Base-by-base conservation (phyloP, 2,113 vertebrate species). In the Platichthys stellatus region DNA sequence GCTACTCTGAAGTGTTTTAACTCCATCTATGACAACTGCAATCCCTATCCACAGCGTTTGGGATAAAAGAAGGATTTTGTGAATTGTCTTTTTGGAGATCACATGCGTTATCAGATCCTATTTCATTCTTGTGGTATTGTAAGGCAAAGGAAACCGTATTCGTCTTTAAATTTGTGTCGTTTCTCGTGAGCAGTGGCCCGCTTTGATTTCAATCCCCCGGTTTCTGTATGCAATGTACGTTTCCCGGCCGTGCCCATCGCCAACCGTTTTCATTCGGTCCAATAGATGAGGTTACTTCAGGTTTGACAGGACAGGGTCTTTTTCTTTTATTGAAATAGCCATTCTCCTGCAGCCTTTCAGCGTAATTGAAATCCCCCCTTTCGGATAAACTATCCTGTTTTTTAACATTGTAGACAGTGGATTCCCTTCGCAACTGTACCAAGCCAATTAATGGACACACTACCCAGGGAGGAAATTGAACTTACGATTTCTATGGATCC, bases 281-380 rank as follows among this genome's bases (percentile, higher is more conserved):
- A 64, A 65, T 15, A 20, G 65, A 23, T 5, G 56, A 13, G 79
- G 68, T 70, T 59, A 56, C 35, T 40, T 17, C 1, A 73, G 35
- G 38, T 57, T 74, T 70, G 72, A 79, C 24, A 2, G 60, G 53
- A 77, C n/a, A n/a, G 28, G 45, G 26, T 21, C 2, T 72, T 35
- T 35, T 49, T 14, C 13, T 71, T 56, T 63, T 13, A 18, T 9
- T 56, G 24, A 56, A 49, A 10, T 68, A 63, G 79, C 6, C 14
- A 20, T 73, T 76, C 53, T 56, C n/a, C 10, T 31, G 23, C 40
- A 73, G 71, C 61, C 49, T 76, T 65, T 81, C 57, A 57, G 5
- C 35, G 24, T 72, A 69, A 86, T 47, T 80, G 62, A 86, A 72
- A 74, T 57, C 40, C 35, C 31, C 31, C 51, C 51, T 56, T 20